phyloP scores from a whole-genome alignment of 2,888 invertebrate genomes.

The Calameuta idolon region DNA sequence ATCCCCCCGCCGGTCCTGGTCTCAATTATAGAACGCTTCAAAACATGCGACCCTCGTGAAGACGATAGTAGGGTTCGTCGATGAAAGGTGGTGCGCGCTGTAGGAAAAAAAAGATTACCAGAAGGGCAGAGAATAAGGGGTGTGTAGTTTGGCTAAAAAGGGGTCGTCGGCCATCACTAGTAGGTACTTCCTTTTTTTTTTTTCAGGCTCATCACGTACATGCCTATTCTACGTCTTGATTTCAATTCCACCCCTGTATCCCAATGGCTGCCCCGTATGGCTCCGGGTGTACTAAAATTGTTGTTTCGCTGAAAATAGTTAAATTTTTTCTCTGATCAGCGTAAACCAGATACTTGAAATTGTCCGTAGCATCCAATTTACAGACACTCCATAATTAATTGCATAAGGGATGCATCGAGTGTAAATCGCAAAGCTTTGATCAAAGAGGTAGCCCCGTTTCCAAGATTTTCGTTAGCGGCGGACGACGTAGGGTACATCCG shows the following conservation, averaged over 20 bases:
- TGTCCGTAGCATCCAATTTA: not conserved
- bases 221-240: not conserved
- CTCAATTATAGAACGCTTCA: slow-evolving; percentile 63
- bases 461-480: not conserved
- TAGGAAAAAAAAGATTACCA: slow-evolving; percentile 21
- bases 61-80: slow-evolving; percentile 37
- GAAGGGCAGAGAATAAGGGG: slow-evolving; percentile 2
- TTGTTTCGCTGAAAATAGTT: not conserved
- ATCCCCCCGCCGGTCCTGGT: slow-evolving; percentile 44
- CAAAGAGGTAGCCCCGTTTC: not conserved
- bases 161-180: slow-evolving; percentile 14
- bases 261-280: not conserved
- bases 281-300: not conserved
- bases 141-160: not conserved
- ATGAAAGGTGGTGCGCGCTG: slow-evolving; percentile 34
- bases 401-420: not conserved
- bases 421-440: not conserved
- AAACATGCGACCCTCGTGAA: slow-evolving; percentile 47
- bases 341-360: not conserved
- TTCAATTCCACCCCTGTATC: not conserved
- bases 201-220: not conserved
- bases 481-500: not conserved
- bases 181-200: not conserved
- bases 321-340: not conserved
- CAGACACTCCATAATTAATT: not conserved